Evolutionary conservation across 2,888 invertebrate genomes (phyloP), one percentile per base, ranked within the genome.

Genomic region (Panorpa germanica): DNA sequence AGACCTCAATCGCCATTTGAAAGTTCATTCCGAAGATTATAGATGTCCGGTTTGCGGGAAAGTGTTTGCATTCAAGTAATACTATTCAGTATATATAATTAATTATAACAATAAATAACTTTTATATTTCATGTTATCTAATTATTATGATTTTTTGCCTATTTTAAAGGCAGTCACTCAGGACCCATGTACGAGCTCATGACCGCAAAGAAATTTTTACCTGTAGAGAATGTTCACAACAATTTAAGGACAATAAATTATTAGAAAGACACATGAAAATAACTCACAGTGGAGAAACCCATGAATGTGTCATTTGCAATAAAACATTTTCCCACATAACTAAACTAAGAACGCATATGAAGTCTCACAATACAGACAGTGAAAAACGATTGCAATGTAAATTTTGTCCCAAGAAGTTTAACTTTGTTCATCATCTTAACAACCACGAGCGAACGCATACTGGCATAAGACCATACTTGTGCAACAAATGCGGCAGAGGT

Each of bases 61-160:
- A 43, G 55, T 49, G 35, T 61, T 60, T 43, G 57, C 55, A 44
- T 60, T 56, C 39, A 34, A 55, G 61, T 60, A 43, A 53, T n/a
- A n/a, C n/a, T n/a, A n/a, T n/a, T n/a, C n/a, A n/a, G n/a, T n/a
- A n/a, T n/a, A n/a, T n/a, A n/a, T n/a, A n/a, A n/a, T n/a, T n/a
- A n/a, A n/a, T n/a, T n/a, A n/a, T n/a, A n/a, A n/a, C n/a, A n/a
- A n/a, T n/a, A n/a, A n/a, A n/a, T n/a, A n/a, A n/a, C n/a, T n/a
- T n/a, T n/a, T n/a, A n/a, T n/a, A n/a, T n/a, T n/a, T n/a, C n/a
- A n/a, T n/a, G n/a, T n/a, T n/a, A n/a, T n/a, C n/a, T n/a, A n/a
- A n/a, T n/a, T n/a, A n/a, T n/a, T n/a, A n/a, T n/a, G n/a, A n/a
- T n/a, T n/a, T n/a, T n/a, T n/a, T n/a, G n/a, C n/a, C n/a, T n/a